These are phyloP conservation scores for Harmothoe impar DNA, from an alignment of 2,888 invertebrate species.

Conservation along the genomic window DNA sequence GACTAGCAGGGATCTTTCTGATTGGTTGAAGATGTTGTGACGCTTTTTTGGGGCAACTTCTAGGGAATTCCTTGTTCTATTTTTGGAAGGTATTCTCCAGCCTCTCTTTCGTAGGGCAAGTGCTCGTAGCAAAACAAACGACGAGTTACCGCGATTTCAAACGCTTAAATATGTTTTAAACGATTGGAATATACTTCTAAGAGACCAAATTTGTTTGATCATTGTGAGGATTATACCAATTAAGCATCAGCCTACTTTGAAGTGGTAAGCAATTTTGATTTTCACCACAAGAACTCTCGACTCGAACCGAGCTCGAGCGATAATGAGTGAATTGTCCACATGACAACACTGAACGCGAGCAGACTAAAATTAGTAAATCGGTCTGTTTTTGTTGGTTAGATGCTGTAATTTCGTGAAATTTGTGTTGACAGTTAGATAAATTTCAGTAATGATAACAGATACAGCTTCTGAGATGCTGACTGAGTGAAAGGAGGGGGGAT, in stretches of 20 bases:
- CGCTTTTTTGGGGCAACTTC: neutral
- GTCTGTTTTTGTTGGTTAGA: too few relatives aligned
- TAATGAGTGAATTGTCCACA: neutral
- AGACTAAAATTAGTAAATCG: neutral
- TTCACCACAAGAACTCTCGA: neutral
- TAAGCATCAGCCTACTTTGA: neutral
- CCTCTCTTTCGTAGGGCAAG: neutral
- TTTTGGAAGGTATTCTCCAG: conserved; percentile 59
- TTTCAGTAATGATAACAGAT: too few relatives aligned
- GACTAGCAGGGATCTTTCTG: neutral
- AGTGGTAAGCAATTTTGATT: neutral
- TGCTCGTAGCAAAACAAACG: conserved; percentile 24
- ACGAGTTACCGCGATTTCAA: neutral
- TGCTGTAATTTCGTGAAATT: too few relatives aligned
- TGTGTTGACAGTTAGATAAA: too few relatives aligned
- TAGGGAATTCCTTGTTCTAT: conserved; percentile 32
- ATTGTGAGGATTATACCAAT: neutral
- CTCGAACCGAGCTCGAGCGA: neutral
- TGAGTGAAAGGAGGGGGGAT: too few relatives aligned
- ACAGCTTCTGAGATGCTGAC: too few relatives aligned
- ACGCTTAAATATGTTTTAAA: neutral
- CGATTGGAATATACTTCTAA: neutral
- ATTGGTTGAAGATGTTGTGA: neutral
- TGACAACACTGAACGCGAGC: conserved; percentile 43
- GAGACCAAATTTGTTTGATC: neutral